phyloP scores from a whole-genome alignment of 2,888 invertebrate genomes.

The Bibio marci region DNA sequence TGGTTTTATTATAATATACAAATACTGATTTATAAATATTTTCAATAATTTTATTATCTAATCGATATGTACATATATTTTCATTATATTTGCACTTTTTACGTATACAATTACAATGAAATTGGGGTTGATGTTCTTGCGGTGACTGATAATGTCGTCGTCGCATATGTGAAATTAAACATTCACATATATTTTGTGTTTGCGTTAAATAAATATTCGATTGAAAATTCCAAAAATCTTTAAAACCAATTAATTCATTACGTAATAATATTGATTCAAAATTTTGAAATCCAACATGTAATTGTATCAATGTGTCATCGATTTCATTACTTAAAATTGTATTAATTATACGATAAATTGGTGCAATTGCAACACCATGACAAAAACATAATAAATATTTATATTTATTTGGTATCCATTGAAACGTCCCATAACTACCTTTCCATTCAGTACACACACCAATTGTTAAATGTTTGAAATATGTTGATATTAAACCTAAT shows the following conservation, averaged over 20 bases:
- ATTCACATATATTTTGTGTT: constrained; percentile 11
- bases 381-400: constrained; percentile 35
- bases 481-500: constrained; percentile 39
- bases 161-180: too few relatives aligned
- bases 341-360: constrained; percentile 44
- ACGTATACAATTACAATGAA: constrained; percentile 14
- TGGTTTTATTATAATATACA: too few relatives aligned
- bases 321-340: constrained; percentile 45
- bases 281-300: constrained; percentile 43
- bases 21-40: constrained; percentile 5
- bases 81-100: constrained; percentile 20
- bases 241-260: constrained; percentile 38
- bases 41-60: constrained; percentile 3
- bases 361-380: constrained; percentile 63
- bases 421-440: constrained; percentile 52
- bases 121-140: not conserved
- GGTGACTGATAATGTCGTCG: too few relatives aligned
- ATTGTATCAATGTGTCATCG: constrained; percentile 42
- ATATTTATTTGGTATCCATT: constrained; percentile 28
- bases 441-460: constrained; percentile 43
- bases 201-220: constrained; percentile 40
- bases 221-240: constrained; percentile 58
- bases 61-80: constrained; percentile 8
- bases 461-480: constrained; percentile 30
- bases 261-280: constrained; percentile 41